These are phyloP conservation scores for Aphelinus atriplicis DNA, from an alignment of 1,140 invertebrate genomes.

Conservation along the genomic window DNA sequence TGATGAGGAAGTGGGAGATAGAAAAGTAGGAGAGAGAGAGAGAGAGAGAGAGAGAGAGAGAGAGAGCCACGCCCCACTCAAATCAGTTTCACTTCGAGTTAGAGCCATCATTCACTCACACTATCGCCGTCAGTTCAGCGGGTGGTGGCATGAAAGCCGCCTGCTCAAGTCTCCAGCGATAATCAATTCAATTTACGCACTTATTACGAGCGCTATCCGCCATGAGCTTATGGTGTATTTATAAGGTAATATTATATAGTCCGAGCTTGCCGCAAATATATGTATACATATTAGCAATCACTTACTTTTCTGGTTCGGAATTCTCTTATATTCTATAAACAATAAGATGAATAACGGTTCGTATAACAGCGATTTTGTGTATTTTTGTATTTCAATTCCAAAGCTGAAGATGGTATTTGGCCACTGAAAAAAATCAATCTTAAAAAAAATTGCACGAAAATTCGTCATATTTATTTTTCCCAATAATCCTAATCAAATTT, in stretches of 20 bases:
- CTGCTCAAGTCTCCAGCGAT: conserved; percentile 47
- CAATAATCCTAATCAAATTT: no score
- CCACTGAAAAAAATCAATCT: no score
- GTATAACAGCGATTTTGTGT: no score
- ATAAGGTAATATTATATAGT: conserved; percentile 51
- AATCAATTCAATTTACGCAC: conserved; percentile 58
- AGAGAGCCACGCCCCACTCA: conserved; percentile 35
- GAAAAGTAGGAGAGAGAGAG: not conserved
- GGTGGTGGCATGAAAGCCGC: conserved; percentile 25
- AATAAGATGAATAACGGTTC: no score
- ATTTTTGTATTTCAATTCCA: no score
- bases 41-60: not conserved
- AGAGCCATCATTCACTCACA: conserved; percentile 50
- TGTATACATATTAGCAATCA: conserved; percentile 19
- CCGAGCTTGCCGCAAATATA: conserved; percentile 48
- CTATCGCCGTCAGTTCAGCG: conserved; percentile 1
- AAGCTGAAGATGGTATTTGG: no score
- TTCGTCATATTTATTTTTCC: no score
- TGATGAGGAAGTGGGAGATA: not conserved
- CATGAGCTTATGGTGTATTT: conserved; percentile 52
- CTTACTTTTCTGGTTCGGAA: no score
- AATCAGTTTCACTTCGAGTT: conserved; percentile 55
- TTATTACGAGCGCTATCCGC: conserved; percentile 46
- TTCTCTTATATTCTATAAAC: no score
- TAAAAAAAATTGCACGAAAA: no score